Base-by-base conservation (phyloP, 1,140 invertebrate genomes). In the Dysdera silvatica region DNA sequence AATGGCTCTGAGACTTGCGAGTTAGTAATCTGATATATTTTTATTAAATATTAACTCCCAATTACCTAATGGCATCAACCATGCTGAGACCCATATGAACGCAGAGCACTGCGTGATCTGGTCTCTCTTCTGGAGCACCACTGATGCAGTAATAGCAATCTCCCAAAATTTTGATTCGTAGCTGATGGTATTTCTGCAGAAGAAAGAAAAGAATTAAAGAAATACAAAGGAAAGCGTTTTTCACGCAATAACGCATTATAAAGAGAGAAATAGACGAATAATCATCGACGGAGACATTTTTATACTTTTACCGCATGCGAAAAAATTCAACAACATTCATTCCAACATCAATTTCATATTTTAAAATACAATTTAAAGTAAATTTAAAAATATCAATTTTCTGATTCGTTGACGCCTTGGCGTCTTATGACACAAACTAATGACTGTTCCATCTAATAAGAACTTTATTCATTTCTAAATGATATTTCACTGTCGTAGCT, bases 121-220 rank as follows among this genome's bases (percentile, higher is more conserved):
- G 82, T 61, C 89, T 78, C 74, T 94, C 89, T 45, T 87, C 82
- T 0, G 91, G 91, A 32, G 90, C 91, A 10, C 78, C 77, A 76
- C 90, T 91, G 71, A 95, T 92, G 74, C 92, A 95, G 78, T 96
- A 95, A 77, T 96, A 95, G 76, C 92, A 95, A 76, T 95, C 93
- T 1, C 93, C 92, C 18, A 95, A 82, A 74, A 95, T 95, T 81
- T 95, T 96, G 64, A 96, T 95, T 40, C 93, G 81, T 62, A 95
- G 77, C 74, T 95, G 92, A 74, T 95, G 86, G 76, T 94, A 95
- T 84, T 91, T 92, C 87, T 87, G 74, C 32, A 56, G 29, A 18
- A 24, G 23, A 23, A 56, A 37, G 59, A 40, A 40, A 2, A 31
- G 8, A n/a, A 16, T 32, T 24, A 40, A 55, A 10, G 12, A 20